Evolutionary conservation across 2,888 invertebrate species (phyloP), one percentile per base, ranked within the genome.

Genomic region (Acleris emargana): DNA sequence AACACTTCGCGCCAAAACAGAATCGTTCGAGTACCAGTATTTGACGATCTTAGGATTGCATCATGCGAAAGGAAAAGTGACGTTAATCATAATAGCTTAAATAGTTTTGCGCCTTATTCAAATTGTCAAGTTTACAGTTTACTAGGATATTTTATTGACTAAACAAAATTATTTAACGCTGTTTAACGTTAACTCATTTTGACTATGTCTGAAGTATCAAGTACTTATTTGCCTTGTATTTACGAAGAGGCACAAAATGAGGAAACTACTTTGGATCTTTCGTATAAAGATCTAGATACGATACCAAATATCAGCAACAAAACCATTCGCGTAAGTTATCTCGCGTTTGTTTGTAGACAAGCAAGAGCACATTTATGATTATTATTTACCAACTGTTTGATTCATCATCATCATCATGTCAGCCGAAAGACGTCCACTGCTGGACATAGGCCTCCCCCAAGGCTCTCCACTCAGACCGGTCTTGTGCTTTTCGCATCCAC

Each of bases 211-310:
- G 73, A 77, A 66, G 67, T 68, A 62, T 78, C 78, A 6, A 72
- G 73, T 64, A 47, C 22, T 20, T 20, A 25, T 32, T 51, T 58
- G n/a, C 51, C 64, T 43, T 55, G 61, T 49, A 75, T 89, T 47
- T 90, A 91, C 67, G 89, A 89, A 67, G 84, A 86, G 69, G 77
- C 74, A 43, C 69, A 84, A 38, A 80, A 82, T 71, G 80, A 84
- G 58, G 82, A 85, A 49, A 85, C 81, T 4, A 76, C 76, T 13
- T 75, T 81, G 49, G 84, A 90, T 76, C 76, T 87, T 53, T 86
- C 88, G 17, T 77, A 73, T 2, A 77, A 80, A 71, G 73, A 72
- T n/a, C 74, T 91, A 47, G 72, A 76, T 22, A 53, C 43, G 25
- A 69, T 87, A 11, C 89, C 91, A 2, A 71, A 77, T 28, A 68